Base-by-base conservation (phyloP, 2,113 vertebrate species). In the Platichthys stellatus region DNA sequence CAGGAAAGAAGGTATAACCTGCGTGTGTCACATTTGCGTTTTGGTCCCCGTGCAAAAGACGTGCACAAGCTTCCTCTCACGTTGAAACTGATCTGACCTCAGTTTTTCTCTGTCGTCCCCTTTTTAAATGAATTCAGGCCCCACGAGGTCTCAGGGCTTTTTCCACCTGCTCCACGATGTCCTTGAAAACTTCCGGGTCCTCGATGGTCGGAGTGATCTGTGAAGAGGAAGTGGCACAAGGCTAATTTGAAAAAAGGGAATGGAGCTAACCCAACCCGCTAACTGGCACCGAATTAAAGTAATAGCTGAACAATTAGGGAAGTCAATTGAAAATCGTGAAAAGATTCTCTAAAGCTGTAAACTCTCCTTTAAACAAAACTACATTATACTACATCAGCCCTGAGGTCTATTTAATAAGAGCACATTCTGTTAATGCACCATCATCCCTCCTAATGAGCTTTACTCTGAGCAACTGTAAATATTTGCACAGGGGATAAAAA, bases 151-250 rank as follows among this genome's bases (percentile, higher is more conserved):
- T 81, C 54, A 88, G 65, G 18, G 18, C 53, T 54, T 88, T 80
- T 72, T 76, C 63, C 17, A 97, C 82, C 49, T 92, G 86, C 74
- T 88, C 94, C 94, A 97, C 96, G 43, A 99, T 94, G 71, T 96
- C 92, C 80, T 94, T 93, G 72, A 98, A 99, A 28, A 96, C 94
- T 0, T 74, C 90, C 3, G 97, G 95, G 81, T 99, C 97, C 88
- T 99, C 98, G 35, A 99, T 98, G 23, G 97, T 98, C 3, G 97
- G 94, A 47, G 94, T 94, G 64, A 99, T 86, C 98, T 99, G 83
- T 47, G 85, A 84, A 72, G 47, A 62, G 23, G 53, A 57, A 69
- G 9, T 18, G 26, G 21, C 18, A 24, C 2, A 21, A 53, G 21
- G 12, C 2, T 51, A 18, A 56, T 23, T 38, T 9, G 8, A 54